Base-by-base conservation (phyloP, 2,888 invertebrate genomes). In the Pseudolycoriella hygida region DNA sequence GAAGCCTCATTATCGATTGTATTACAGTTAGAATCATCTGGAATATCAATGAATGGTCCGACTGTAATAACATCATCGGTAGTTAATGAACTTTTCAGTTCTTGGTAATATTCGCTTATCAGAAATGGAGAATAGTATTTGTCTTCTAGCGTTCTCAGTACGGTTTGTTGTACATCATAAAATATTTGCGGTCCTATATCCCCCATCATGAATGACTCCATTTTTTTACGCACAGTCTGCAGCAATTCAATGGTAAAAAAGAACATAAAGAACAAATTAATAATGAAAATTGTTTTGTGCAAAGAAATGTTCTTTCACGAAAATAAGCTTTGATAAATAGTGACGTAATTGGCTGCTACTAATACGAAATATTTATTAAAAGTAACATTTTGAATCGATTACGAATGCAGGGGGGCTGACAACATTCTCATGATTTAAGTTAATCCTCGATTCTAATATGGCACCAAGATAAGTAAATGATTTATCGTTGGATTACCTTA, bases 111-210 rank as follows among this genome's bases (percentile, higher is more conserved):
- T 51, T 87, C 84, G 57, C 88, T 89, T 47, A 88, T 74, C 45
- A 92, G 70, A 61, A 92, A 92, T 2, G 88, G 80, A 44, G 86
- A 81, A 62, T 89, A 92, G 62, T 88, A 85, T 61, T 88, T 84
- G 52, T 87, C 83, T 59, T 89, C 85, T 48, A 92, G 70, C 0
- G 79, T 77, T 55, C 79, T 77, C 11, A 83, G 73, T 8, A 90
- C 82, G 49, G 76, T 76, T 17, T 79, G 76, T 62, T 90, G 89
- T 17, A 88, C 84, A 60, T 87, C 84, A 56, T 82, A 86, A 63
- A 90, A 89, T 20, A 87, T 83, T 64, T 83, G 85, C 17, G 86
- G 86, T 1, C 87, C 87, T 56, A 81, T 80, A 59, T 92, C 85
- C 14, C 90, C 90, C 48, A 87, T 62, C 45, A 92, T 67, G 65